Conservation (phyloP, 2,888 invertebrate species). For the Aphidius colemani region DNA sequence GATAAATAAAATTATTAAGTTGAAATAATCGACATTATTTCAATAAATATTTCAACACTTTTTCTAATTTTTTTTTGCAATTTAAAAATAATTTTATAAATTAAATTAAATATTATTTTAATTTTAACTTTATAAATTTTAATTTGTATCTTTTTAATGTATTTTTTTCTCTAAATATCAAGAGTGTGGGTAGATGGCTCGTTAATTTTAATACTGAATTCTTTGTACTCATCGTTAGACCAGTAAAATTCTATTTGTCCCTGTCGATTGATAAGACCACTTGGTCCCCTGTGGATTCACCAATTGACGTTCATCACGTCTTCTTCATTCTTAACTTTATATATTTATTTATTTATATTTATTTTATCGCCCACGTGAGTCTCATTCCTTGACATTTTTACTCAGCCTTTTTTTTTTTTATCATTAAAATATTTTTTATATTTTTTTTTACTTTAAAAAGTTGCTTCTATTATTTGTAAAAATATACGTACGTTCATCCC, state of each 20-base stretch:
- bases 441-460: too few relatives aligned
- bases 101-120: neutral
- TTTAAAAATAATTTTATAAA: too few relatives aligned
- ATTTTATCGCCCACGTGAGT: conserved; percentile 5
- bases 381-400: neutral
- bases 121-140: neutral
- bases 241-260: conserved; percentile 15
- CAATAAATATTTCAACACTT: too few relatives aligned
- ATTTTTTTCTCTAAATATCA: neutral
- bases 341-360: conserved; percentile 4
- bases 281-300: conserved; percentile 2
- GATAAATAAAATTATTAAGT: too few relatives aligned
- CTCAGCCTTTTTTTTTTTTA: conserved; percentile 1
- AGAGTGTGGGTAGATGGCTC: conserved; percentile 5
- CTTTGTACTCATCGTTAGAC: conserved; percentile 8
- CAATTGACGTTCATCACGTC: conserved; percentile 15
- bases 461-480: neutral
- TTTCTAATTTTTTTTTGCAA: too few relatives aligned
- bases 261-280: conserved; percentile 22
- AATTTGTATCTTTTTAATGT: neutral
- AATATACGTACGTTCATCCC: too few relatives aligned
- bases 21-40: too few relatives aligned
- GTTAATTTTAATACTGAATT: conserved; percentile 16
- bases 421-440: neutral
- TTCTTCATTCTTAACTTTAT: conserved; percentile 6